Evolutionary conservation across 2,797 vertebrate species (phyloP), one percentile per base, ranked within the genome.

Genomic region (Cryptoprocta ferox): DNA sequence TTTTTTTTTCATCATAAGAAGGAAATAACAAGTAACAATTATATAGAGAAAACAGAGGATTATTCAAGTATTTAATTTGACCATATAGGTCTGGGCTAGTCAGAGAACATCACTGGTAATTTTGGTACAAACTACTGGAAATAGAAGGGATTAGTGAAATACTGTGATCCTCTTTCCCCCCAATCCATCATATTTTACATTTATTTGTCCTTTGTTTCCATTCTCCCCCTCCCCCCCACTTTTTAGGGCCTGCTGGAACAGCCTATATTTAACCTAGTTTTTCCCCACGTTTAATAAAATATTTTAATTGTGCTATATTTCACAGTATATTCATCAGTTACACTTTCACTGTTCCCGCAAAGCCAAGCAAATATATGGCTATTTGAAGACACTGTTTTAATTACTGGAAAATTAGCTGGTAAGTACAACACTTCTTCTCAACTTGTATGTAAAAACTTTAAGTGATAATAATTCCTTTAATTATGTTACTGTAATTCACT

Each of bases 331-430:
- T 99, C 99, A 0, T 99, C 99, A 0, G 99, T 99, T 97, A 99
- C 99, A 0, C 97, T 99, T 96, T 98, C 99, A 0, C 98, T 99
- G 91, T 98, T 99, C 32, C 98, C 99, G 48, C 98, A 99, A 98
- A 99, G 98, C 96, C 99, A 99, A 98, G 99, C 99, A 92, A 99
- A 99, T 98, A 98, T 99, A 97, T 99, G 99, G 99, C 98, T 99
- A 28, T 99, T 99, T 99, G 99, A 99, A 97, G 99, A 99, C 94
- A 99, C 98, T 9, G 97, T 99, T 97, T 98, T 99, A 97, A 99
- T 99, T 98, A 99, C 99, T 96, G 99, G 99, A 84, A 99, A 99
- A 99, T 98, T 99, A 95, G 99, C 99, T 96, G 99, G 99, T 99
- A 98, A 98, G 99, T 98, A 73, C 1, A 95, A 26, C 21, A 21